A percentile compares a stretch with the other conserved stretches of the same genome.
Conservation (phyloP, 2,113 vertebrate species). For the Chinchilla lanigera region DNA sequence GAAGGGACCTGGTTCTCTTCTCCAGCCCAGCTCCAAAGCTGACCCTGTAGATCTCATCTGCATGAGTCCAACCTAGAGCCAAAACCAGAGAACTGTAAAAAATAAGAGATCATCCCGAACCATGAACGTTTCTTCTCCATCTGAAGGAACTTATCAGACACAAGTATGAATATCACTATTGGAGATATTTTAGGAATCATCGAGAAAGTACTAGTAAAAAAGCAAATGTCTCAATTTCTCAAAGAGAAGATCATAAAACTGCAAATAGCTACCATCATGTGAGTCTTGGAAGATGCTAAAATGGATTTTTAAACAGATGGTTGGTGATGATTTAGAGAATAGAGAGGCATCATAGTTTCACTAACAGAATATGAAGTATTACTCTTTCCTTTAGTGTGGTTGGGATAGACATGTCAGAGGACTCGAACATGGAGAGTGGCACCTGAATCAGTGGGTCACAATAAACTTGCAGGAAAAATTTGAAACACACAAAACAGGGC, state of each 20-base stretch:
- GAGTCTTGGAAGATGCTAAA: not conserved
- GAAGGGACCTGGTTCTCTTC: not conserved
- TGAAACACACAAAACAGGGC: not conserved
- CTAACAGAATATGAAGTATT: not conserved
- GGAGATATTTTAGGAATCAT: not conserved
- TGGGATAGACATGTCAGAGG: not conserved
- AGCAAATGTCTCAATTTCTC: not conserved
- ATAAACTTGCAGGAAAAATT: not conserved
- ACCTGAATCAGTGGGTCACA: not conserved
- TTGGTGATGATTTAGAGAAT: not conserved
- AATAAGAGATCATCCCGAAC: not conserved
- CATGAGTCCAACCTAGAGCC: not conserved
- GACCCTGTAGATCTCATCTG: not conserved
- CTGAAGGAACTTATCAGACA: not conserved
- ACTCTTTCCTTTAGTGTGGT: not conserved
- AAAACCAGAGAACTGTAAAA: not conserved
- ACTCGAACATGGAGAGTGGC: not conserved
- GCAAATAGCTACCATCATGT: not conserved
- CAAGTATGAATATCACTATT: not conserved
- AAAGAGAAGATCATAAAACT: conserved; percentile 20
- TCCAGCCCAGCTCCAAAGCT: not conserved
- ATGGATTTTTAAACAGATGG: conserved; percentile 7
- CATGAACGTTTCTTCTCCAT: not conserved
- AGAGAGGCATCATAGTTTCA: not conserved
- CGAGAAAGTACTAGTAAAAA: not conserved